Conservation (phyloP, 1,140 invertebrate genomes). For the Trichogramma pretiosum region DNA sequence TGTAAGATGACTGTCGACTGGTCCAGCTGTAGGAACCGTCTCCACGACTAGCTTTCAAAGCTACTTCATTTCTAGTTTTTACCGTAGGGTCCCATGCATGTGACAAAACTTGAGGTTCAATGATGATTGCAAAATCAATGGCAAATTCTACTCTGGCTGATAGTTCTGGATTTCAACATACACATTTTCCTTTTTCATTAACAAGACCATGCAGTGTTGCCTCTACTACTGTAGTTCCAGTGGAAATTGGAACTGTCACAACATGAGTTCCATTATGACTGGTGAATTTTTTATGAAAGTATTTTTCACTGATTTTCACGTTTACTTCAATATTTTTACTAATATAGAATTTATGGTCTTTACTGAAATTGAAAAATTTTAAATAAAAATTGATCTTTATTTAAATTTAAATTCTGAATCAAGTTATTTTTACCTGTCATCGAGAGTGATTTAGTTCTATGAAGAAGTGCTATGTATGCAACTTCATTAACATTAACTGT, state of each 20-base stretch:
- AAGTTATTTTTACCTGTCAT: conserved; percentile 50
- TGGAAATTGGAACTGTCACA: conserved; percentile 53
- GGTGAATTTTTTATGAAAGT: conserved; percentile 52
- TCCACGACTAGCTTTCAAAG: conserved; percentile 58
- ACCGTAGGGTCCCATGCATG: conserved; percentile 65
- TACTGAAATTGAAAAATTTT: conserved; percentile 34
- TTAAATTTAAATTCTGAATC: conserved; percentile 42
- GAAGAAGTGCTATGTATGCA: conserved; percentile 56
- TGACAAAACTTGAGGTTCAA: conserved; percentile 56
- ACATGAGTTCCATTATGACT: conserved; percentile 70
- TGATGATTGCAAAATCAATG: conserved; percentile 58
- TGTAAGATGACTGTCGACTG: conserved; percentile 53
- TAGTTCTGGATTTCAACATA: conserved; percentile 40
- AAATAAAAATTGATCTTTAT: conserved; percentile 1
- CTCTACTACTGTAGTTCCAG: conserved; percentile 54
- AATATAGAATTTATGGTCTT: conserved; percentile 54
- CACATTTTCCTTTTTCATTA: conserved; percentile 37
- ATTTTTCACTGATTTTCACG: conserved; percentile 51
- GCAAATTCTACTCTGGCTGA: conserved; percentile 54
- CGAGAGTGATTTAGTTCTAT: conserved; percentile 65
- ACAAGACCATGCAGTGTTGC: conserved; percentile 47
- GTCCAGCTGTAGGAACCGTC: conserved; percentile 67
- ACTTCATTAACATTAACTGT: conserved; percentile 51
- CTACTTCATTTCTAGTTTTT: conserved; percentile 51
- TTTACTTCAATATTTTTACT: conserved; percentile 52